Evolutionary conservation across 2,888 invertebrate genomes (phyloP).

Genomic region (Cancer borealis): DNA sequence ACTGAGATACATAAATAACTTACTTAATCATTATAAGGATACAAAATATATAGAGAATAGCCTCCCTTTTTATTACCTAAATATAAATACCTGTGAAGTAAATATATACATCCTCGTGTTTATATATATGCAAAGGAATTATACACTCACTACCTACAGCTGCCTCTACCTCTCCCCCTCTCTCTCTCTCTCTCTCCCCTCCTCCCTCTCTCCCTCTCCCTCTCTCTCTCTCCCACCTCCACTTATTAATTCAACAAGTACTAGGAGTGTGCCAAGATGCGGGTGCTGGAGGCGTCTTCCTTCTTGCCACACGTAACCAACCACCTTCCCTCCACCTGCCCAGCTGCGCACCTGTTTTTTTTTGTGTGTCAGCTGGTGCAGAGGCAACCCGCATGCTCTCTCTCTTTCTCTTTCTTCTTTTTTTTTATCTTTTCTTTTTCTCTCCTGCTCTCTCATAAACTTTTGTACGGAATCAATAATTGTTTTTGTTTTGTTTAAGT

Average conservation of each 20-base stretch:
- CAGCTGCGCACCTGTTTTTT: not conserved
- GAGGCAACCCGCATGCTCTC: not conserved
- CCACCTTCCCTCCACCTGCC: not conserved
- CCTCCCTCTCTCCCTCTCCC: no score
- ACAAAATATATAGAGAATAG: no score
- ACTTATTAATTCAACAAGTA: no score
- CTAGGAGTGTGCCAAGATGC: not conserved
- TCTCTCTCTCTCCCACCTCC: no score
- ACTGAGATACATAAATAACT: no score
- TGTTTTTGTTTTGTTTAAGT: no score
- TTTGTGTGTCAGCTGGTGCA: constrained; percentile 23
- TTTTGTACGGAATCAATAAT: no score
- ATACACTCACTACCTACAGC: not conserved
- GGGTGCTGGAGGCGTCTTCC: constrained; percentile 13
- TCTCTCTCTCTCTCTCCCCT: not conserved
- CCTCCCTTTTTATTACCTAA: no score
- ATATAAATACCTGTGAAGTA: not conserved
- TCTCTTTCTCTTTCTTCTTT: constrained; percentile 27
- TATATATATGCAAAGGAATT: not conserved
- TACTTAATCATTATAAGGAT: no score
- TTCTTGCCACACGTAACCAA: not conserved
- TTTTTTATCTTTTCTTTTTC: not conserved
- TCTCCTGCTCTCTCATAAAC: not conserved
- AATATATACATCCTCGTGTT: not conserved
- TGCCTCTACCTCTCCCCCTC: not conserved